Percentiles rank a stretch among this genome's conserved stretches.
Conservation (phyloP, 2,888 invertebrate species). For the Dynastes hyllus region DNA sequence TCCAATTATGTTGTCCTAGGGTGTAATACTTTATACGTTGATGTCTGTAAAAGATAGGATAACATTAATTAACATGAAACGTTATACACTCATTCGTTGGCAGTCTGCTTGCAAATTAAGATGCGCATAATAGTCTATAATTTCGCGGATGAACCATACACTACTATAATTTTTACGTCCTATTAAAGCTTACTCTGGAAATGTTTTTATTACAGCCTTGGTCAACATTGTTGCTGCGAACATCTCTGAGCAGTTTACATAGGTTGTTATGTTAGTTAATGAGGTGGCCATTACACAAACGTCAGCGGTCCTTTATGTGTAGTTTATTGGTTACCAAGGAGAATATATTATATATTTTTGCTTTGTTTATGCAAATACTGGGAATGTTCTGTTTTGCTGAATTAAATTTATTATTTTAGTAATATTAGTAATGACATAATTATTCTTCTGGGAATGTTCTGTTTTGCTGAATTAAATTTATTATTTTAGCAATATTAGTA, state of each 20-base stretch:
- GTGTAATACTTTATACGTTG: neutral
- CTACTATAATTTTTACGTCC: slow-evolving; percentile 18
- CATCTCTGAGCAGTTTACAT: no score
- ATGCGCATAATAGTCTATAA: slow-evolving; percentile 23
- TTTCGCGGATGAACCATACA: slow-evolving; percentile 25
- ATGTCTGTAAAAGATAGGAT: slow-evolving; percentile 16
- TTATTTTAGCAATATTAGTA: no score
- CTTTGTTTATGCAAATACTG: no score
- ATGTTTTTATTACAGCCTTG: slow-evolving; percentile 17
- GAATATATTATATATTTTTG: no score
- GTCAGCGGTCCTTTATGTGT: no score
- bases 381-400: no score
- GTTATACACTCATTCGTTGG: slow-evolving; percentile 1
- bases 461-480: no score
- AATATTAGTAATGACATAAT: no score
- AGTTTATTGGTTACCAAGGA: no score
- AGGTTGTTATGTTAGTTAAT: neutral
- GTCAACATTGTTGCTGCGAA: slow-evolving; percentile 8
- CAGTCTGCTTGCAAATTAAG: slow-evolving; percentile 14
- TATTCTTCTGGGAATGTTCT: no score
- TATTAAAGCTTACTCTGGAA: neutral
- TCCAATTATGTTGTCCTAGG: neutral
- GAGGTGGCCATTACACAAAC: neutral
- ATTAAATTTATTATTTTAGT: no score
- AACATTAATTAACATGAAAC: slow-evolving; percentile 23